These are phyloP conservation scores for Sarcophilus harrisii DNA, from an alignment of 2,797 vertebrate genomes.

Conservation along the genomic window DNA sequence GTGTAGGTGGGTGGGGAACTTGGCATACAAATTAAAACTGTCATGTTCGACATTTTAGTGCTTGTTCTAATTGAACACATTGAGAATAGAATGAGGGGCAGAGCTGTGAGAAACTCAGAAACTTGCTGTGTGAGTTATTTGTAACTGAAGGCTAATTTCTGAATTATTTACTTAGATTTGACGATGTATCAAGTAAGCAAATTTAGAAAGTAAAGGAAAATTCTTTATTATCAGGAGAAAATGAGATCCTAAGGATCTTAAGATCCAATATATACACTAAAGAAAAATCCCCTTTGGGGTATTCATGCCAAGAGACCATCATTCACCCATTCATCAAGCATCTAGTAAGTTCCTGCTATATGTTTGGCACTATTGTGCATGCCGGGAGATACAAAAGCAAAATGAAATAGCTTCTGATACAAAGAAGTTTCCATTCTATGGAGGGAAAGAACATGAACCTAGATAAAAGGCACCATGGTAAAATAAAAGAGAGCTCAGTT, in stretches of 20 bases:
- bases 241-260: not conserved
- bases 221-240: not conserved
- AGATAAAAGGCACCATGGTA: not conserved
- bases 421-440: not conserved
- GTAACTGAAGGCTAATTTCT: not conserved
- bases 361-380: not conserved
- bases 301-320: not conserved
- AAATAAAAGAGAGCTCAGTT: not conserved
- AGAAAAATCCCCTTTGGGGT: not conserved
- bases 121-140: conserved; percentile 17
- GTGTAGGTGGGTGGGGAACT: not conserved
- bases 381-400: not conserved
- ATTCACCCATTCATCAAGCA: not conserved
- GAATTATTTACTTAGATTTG: not conserved
- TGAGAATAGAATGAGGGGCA: conserved; percentile 1
- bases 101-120: not conserved
- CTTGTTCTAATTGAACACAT: not conserved
- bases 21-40: conserved; percentile 3
- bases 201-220: not conserved
- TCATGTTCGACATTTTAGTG: not conserved
- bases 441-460: not conserved
- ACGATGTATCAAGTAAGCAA: not conserved
- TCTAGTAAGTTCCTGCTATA: not conserved
- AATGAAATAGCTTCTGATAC: not conserved
- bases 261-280: not conserved